Evolutionary conservation across 2,888 invertebrate species (phyloP).

Genomic region (Caenorhabditis sp.): DNA sequence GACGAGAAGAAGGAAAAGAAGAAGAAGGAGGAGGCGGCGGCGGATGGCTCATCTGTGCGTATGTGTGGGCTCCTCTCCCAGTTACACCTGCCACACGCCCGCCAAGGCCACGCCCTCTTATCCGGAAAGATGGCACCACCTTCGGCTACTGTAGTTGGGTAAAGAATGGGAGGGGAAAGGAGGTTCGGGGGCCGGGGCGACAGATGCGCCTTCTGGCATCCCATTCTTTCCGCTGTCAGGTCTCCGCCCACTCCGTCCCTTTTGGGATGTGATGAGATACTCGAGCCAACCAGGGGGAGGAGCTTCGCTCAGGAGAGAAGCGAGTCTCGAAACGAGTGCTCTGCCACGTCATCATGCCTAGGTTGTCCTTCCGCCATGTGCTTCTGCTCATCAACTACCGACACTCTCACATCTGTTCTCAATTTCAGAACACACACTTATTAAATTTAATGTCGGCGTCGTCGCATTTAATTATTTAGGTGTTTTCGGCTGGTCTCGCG

Average conservation of each 20-base stretch:
- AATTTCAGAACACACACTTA: conserved; percentile 63
- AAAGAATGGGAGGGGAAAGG: conserved; percentile 13
- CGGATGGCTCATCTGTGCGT: conserved; percentile 51
- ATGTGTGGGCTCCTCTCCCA: conserved; percentile 33
- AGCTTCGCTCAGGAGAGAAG: conserved; percentile 9
- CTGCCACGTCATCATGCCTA: conserved; percentile 32
- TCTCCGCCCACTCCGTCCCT: conserved; percentile 48
- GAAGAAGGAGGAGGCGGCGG: conserved; percentile 38
- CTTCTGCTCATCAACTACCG: conserved; percentile 42
- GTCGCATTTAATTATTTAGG: conserved; percentile 63
- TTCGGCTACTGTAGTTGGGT: conserved; percentile 47
- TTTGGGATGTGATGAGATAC: conserved; percentile 58
- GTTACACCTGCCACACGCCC: conserved; percentile 48
- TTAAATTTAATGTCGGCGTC: conserved; percentile 62
- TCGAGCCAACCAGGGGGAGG: conserved; percentile 27
- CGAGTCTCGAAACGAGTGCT: conserved; percentile 28
- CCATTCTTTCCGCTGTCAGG: conserved; percentile 27
- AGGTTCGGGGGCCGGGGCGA: conserved; percentile 21
- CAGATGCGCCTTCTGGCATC: conserved; percentile 42
- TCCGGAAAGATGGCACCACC: not conserved
- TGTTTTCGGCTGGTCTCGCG: conserved; percentile 47
- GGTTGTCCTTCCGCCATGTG: conserved; percentile 37
- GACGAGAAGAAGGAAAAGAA: conserved; percentile 11
- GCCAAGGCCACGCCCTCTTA: conserved; percentile 29
- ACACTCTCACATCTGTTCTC: conserved; percentile 55